Evolutionary conservation across 2,113 vertebrate species (phyloP).

Genomic region (Nycticebus coucang): DNA sequence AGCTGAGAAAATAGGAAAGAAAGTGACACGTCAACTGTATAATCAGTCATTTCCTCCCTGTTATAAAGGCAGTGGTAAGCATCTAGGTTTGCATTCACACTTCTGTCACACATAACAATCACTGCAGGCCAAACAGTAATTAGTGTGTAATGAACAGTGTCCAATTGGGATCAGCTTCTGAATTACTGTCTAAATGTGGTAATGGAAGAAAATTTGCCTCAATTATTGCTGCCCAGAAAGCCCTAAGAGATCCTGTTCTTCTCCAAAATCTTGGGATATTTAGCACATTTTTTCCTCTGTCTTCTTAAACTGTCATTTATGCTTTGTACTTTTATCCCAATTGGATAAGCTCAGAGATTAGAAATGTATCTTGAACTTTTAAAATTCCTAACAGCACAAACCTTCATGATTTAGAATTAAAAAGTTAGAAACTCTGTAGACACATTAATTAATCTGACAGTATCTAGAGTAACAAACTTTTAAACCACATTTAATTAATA

Average conservation of each 20-base stretch:
- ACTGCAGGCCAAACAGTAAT: constrained; percentile 62
- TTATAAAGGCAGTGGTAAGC: neutral
- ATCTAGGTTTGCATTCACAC: neutral
- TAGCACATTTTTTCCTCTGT: neutral
- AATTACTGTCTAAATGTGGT: constrained; percentile 56
- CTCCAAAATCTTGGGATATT: neutral
- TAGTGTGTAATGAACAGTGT: constrained; percentile 68
- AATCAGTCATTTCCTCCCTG: neutral
- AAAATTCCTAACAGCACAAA: neutral
- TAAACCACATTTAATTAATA: constrained; percentile 40
- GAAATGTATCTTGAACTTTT: neutral
- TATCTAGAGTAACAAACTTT: constrained; percentile 8
- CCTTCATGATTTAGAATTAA: neutral
- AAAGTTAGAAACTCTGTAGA: neutral
- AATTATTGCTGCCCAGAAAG: neutral
- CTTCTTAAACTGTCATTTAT: constrained; percentile 6
- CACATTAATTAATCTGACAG: neutral
- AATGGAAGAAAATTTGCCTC: constrained; percentile 47
- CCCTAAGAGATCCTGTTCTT: neutral
- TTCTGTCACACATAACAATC: neutral
- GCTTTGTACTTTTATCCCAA: neutral
- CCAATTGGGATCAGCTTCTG: constrained; percentile 52
- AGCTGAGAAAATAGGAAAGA: neutral
- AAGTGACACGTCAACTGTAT: neutral
- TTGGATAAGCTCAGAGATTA: neutral